Evolutionary conservation across 1,140 invertebrate genomes (phyloP), one percentile per base, ranked within the genome.

Genomic region (Amyelois transitella): DNA sequence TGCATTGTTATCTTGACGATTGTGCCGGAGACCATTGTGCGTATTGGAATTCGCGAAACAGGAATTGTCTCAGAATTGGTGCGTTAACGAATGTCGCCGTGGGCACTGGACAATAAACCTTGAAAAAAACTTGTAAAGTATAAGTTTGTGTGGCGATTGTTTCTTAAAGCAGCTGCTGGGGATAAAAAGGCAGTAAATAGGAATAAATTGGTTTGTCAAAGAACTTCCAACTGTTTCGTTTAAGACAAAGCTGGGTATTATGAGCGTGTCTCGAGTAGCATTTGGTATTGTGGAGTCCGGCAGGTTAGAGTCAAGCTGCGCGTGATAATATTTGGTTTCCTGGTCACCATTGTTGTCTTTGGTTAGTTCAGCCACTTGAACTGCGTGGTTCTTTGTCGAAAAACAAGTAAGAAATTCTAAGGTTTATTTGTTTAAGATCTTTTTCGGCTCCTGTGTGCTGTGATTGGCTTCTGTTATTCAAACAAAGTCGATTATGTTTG

Each of bases 301-400:
- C 22, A 20, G 4, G 20, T 45, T 1, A 6, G 18, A 48, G 7
- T 65, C 69, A 66, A 60, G 72, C 71, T 76, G 78, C 67, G 72
- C 80, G 80, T 83, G 82, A 83, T 81, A 84, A 86, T 86, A 86
- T 86, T 86, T 84, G 72, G 69, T 82, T 81, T 80, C 67, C 60
- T 45, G 69, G 51, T 66, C 61, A 64, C 64, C 62, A 75, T 83
- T 85, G 74, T 80, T 68, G 66, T 69, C 45, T 43, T 66, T 66
- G 71, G 69, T 75, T 68, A 66, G 77, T 70, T 65, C 63, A 69
- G 63, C 78, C 78, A 82, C 82, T 86, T 69, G 77, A 83, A 66
- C 62, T 58, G 53, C 54, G 64, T 48, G 45, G 70, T 75, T 81
- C 77, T 79, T 81, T 85, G 81, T 68, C 25, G 25, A 28, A 28